Base-by-base conservation (phyloP, 1,140 invertebrate species). In the Glossosoma conforme region DNA sequence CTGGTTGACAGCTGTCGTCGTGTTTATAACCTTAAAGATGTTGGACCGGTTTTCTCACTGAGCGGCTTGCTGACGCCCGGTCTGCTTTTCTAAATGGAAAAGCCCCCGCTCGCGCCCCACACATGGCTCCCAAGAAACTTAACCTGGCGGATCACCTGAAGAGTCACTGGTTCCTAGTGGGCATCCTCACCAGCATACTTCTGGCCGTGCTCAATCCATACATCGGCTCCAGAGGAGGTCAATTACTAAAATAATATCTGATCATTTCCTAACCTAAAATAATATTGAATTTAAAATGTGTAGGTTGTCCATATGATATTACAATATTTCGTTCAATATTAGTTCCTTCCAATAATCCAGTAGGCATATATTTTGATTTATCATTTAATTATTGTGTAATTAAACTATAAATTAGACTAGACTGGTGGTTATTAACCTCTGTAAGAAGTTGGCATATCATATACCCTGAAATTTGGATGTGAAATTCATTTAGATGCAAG, bases 201-300 rank as follows among this genome's bases (percentile, higher is more conserved):
- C 52, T 70, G 17, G 73, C 73, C 25, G 65, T 65, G 24, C 49
- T 74, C n/a, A 66, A 63, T 48, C 73, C 73, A 3, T 61, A 64
- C 53, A 58, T 70, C 13, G 73, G 68, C n/a, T 63, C 65, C 5
- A 70, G 66, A 61, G 66, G 67, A 63, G 72, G 71, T 71, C 59
- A 59, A 15, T 46, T 4, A 38, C 28, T n/a, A 45, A 15, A 15
- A 11, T 32, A 33, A 54, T 37, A 36, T 38, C 38, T 17, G 10
- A 4, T 18, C 18, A 40, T 40, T 40, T 8, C 8, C 3, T 40
- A 8, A 40, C 4, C 37, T 8, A 20, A 18, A 13, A 40, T 18
- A 18, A 19, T 20, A 20, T 9, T 11, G 14, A 15, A 5, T 11
- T 11, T 9, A 9, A 36, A 36, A 14, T 36, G 8, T 11, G 5